A percentile compares a stretch with the other conserved stretches of the same genome.
phyloP scores from a whole-genome alignment of 2,888 invertebrate species.

The Bombylius discolor region DNA sequence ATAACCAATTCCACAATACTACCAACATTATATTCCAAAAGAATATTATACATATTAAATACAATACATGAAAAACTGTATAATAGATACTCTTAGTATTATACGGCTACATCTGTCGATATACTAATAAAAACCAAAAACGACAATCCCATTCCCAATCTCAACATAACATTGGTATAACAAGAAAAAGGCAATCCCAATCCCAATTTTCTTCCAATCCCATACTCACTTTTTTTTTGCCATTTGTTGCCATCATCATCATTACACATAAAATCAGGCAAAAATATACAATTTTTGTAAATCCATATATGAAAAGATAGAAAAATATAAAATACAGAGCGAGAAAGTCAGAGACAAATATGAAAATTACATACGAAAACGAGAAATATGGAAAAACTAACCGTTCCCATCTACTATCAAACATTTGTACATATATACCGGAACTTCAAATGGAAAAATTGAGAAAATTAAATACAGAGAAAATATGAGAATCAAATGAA shows the following conservation, averaged over 20 bases:
- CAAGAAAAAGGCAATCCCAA: background rate
- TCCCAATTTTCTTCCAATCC: background rate
- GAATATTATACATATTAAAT: conserved; percentile 7
- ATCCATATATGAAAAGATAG: background rate
- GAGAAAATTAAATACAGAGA: background rate
- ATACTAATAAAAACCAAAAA: background rate
- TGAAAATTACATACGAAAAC: background rate
- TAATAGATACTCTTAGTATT: no score
- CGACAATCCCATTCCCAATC: background rate
- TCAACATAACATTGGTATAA: background rate
- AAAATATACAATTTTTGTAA: background rate
- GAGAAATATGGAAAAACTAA: background rate
- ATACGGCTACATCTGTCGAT: no score
- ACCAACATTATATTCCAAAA: conserved; percentile 3
- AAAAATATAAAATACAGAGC: conserved; percentile 7
- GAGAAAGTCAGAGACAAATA: conserved; percentile 10
- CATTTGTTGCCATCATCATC: background rate
- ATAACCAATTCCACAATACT: background rate
- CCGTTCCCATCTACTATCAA: no score
- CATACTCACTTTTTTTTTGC: background rate
- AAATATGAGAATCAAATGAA: background rate
- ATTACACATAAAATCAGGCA: background rate
- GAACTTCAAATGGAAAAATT: conserved; percentile 8
- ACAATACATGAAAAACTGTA: background rate
- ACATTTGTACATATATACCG: background rate